A percentile compares a stretch with the other conserved stretches of the same genome.
phyloP scores from a whole-genome alignment of 2,797 vertebrate species.

The Anguilla anguilla region DNA sequence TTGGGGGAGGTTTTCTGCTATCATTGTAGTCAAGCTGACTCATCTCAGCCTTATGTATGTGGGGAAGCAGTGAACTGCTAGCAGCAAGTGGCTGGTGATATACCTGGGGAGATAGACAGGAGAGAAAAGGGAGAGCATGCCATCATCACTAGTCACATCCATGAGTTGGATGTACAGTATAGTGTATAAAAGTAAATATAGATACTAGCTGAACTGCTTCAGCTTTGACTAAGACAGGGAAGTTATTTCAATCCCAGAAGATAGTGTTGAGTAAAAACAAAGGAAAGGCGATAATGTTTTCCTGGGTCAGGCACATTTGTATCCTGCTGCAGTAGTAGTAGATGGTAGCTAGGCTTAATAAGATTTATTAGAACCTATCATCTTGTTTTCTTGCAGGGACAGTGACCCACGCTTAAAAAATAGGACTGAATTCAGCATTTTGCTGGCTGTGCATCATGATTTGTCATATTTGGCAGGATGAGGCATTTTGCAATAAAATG shows the following conservation, averaged over 20 bases:
- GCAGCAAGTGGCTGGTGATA: background rate
- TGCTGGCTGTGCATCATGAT: background rate
- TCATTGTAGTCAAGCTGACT: background rate
- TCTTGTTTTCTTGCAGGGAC: background rate
- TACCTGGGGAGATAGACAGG: background rate
- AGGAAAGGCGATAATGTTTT: no score
- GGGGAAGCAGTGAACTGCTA: background rate
- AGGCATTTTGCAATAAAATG: constrained; percentile 21
- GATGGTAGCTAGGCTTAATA: background rate
- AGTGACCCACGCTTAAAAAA: background rate
- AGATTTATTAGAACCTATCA: constrained; percentile 3
- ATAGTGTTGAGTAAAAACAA: background rate
- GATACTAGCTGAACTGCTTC: no score
- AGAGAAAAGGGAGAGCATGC: background rate
- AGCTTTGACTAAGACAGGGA: background rate
- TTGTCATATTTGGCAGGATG: background rate
- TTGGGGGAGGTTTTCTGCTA: background rate
- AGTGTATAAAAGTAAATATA: no score
- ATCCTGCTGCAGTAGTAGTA: background rate
- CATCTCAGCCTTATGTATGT: background rate
- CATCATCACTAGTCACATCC: no score
- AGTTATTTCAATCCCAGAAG: background rate
- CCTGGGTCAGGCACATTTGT: background rate
- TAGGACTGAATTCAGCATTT: background rate
- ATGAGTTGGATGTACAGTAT: no score